phyloP scores from a whole-genome alignment of 2,113 vertebrate species.

The Bolborhynchus lineola region DNA sequence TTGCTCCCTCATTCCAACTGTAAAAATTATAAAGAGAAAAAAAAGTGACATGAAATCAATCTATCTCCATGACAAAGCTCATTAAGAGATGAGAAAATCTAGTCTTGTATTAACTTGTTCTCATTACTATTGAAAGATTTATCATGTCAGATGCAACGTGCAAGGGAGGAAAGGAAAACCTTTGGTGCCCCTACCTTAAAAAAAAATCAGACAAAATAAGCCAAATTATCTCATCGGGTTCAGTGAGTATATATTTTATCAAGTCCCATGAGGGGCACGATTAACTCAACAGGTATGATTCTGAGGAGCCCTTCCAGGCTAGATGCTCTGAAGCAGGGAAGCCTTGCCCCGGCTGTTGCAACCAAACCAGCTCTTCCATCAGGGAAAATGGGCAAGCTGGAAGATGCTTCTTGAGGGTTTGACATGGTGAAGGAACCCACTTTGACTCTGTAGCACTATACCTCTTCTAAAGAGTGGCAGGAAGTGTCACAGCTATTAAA shows the following conservation, averaged over 20 bases:
- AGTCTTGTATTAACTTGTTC: slow-evolving; percentile 44
- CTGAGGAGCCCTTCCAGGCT: not conserved
- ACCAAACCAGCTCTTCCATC: not conserved
- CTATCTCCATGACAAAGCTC: slow-evolving; percentile 47
- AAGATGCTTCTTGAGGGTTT: not conserved
- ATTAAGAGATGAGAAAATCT: slow-evolving; percentile 54
- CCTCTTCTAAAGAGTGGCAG: not conserved
- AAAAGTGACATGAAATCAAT: slow-evolving; percentile 60
- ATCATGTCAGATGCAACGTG: not conserved
- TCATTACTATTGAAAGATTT: slow-evolving; percentile 52
- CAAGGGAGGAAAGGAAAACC: not conserved
- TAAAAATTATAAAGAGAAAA: slow-evolving; percentile 56
- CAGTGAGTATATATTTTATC: not conserved
- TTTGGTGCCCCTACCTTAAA: not conserved
- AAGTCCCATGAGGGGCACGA: not conserved
- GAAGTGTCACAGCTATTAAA: not conserved
- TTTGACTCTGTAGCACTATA: not conserved
- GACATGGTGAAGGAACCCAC: not conserved
- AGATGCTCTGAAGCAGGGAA: not conserved
- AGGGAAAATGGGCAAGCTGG: not conserved
- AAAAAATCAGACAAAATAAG: not conserved
- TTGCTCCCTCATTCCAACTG: slow-evolving; percentile 26
- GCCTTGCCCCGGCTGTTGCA: fast-evolving
- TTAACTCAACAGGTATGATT: not conserved
- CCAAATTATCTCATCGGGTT: not conserved